A percentile compares a stretch with the other conserved stretches of the same genome.
Evolutionary conservation across 2,888 invertebrate species (phyloP).

Genomic region (Athalia cordata): DNA sequence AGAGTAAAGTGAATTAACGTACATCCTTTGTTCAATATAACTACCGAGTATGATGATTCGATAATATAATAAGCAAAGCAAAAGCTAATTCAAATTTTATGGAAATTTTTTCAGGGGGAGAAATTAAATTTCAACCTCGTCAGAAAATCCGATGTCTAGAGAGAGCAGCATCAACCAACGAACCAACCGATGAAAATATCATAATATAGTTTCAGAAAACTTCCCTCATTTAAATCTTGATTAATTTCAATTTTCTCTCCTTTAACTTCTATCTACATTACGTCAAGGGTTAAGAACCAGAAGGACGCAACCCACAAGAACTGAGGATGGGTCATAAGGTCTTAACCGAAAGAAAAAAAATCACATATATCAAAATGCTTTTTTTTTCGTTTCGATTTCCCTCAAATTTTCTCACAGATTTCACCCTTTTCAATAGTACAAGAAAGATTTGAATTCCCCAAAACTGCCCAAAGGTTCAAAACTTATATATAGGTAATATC

Average conservation of each 20-base stretch:
- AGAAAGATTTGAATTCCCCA: too few relatives aligned
- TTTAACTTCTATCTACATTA: background rate
- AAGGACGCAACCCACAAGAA: too few relatives aligned
- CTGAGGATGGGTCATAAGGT: too few relatives aligned
- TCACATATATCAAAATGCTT: too few relatives aligned
- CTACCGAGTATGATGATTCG: background rate
- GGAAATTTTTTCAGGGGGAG: background rate
- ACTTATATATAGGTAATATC: too few relatives aligned
- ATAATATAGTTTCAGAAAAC: constrained; percentile 17
- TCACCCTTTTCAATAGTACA: too few relatives aligned
- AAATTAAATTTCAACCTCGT: constrained; percentile 20
- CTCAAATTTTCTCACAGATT: too few relatives aligned
- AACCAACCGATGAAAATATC: background rate
- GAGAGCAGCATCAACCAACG: background rate
- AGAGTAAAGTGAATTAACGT: constrained; percentile 25
- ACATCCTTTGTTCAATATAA: constrained; percentile 14
- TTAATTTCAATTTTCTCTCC: background rate
- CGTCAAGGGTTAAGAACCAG: too few relatives aligned
- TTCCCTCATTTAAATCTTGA: constrained; percentile 30
- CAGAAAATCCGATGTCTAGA: background rate
- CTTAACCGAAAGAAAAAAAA: too few relatives aligned
- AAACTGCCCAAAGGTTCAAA: too few relatives aligned
- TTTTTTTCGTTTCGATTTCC: too few relatives aligned
- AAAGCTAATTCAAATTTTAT: constrained; percentile 29
- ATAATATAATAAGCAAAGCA: background rate